These are phyloP conservation scores for Poeciliopsis infans DNA, from an alignment of 2,797 vertebrate genomes.

Conservation along the genomic window DNA sequence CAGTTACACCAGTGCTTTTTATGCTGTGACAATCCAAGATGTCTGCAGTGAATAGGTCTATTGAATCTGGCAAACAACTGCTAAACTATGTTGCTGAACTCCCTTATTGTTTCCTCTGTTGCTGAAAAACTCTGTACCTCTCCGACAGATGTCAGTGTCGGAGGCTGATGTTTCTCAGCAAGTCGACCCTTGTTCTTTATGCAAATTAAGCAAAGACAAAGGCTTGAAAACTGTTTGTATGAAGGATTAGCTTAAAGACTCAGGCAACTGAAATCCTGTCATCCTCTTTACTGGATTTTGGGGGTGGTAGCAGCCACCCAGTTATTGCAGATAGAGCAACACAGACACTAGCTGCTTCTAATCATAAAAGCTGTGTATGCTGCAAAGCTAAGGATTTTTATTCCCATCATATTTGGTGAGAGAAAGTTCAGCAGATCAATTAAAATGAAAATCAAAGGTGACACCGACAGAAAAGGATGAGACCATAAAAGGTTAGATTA, in stretches of 20 bases:
- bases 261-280: slow-evolving; percentile 9
- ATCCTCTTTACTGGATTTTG: slow-evolving; percentile 21
- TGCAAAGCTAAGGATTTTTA: not conserved
- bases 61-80: slow-evolving; percentile 9
- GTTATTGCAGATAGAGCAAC: slow-evolving; percentile 6
- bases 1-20: slow-evolving; percentile 10
- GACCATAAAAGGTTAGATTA: not conserved
- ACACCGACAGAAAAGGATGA: not conserved
- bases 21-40: slow-evolving; percentile 5
- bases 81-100: slow-evolving; percentile 1
- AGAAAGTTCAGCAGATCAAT: not conserved
- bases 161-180: not conserved
- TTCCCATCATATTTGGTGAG: not conserved
- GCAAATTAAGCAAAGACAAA: slow-evolving; percentile 15
- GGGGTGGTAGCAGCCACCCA: not conserved
- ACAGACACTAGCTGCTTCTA: not conserved
- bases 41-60: slow-evolving; percentile 2
- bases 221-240: slow-evolving; percentile 9
- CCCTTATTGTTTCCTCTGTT: slow-evolving; percentile 9
- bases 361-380: not conserved
- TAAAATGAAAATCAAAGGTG: not conserved
- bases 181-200: slow-evolving; percentile 4
- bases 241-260: slow-evolving; percentile 16
- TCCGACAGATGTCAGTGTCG: slow-evolving; percentile 1
- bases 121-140: slow-evolving; percentile 7